phyloP scores from a whole-genome alignment of 2,113 vertebrate genomes.

The Saimiri boliviensis region DNA sequence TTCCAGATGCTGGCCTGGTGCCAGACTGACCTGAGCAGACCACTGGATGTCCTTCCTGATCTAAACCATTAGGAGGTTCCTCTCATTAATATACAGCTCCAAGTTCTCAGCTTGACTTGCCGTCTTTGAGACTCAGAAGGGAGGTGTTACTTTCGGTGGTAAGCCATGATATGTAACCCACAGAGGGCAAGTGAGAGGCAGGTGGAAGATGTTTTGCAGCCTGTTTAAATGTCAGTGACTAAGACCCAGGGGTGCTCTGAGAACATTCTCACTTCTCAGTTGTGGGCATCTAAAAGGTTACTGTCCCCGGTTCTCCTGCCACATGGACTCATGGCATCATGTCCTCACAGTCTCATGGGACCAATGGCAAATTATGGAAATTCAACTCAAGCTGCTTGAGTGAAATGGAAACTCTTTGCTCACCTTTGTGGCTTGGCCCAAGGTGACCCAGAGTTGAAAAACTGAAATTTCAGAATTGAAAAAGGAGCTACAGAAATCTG shows the following conservation, averaged over 20 bases:
- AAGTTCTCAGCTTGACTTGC: neutral
- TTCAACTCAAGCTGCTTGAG: neutral
- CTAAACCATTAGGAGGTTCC: neutral
- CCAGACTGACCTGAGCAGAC: neutral
- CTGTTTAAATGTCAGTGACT: conserved; percentile 15
- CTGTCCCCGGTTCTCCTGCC: neutral
- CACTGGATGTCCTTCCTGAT: neutral
- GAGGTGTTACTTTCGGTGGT: neutral
- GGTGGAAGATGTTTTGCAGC: neutral
- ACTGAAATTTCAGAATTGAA: neutral
- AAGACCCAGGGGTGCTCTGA: neutral
- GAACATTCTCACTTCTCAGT: neutral
- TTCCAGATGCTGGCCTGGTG: neutral
- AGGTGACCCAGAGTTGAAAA: neutral
- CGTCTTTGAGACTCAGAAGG: neutral
- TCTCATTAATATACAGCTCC: neutral
- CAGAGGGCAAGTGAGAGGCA: neutral
- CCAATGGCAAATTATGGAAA: neutral
- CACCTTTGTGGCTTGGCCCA: neutral
- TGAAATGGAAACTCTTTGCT: neutral
- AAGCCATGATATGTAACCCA: neutral
- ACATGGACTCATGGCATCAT: neutral
- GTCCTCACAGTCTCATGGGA: neutral
- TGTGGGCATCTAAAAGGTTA: neutral
- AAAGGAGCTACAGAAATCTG: neutral